These are phyloP conservation scores for Synergus laeviventris DNA, from an alignment of 2,888 invertebrate species.

Conservation along the genomic window DNA sequence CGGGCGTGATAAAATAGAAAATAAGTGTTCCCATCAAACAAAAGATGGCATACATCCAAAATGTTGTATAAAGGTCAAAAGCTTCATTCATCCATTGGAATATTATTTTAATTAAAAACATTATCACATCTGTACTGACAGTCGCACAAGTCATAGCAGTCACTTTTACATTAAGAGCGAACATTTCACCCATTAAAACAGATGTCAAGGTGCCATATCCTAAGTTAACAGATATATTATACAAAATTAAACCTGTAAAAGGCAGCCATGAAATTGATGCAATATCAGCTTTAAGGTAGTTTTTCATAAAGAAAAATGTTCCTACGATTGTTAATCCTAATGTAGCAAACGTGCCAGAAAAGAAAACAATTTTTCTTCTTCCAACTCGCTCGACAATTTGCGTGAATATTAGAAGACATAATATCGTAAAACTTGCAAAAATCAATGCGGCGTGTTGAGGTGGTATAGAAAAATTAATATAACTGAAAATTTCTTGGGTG, in stretches of 20 bases:
- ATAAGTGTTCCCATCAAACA: conserved; percentile 76
- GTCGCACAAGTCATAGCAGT: conserved; percentile 82
- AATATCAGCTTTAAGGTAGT: conserved; percentile 76
- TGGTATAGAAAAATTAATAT: conserved; percentile 77
- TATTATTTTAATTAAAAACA: conserved; percentile 80
- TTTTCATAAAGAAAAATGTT: conserved; percentile 79
- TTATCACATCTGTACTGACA: conserved; percentile 78
- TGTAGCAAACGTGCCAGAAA: conserved; percentile 79
- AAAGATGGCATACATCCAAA: conserved; percentile 77
- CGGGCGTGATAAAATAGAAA: conserved; percentile 78
- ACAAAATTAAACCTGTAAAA: conserved; percentile 79
- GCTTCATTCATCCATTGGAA: conserved; percentile 78
- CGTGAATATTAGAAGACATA: conserved; percentile 79
- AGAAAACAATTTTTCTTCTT: conserved; percentile 79
- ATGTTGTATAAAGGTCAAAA: conserved; percentile 78
- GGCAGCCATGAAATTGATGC: conserved; percentile 79
- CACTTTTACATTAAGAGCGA: conserved; percentile 81
- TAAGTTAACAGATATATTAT: conserved; percentile 81
- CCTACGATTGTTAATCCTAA: conserved; percentile 78
- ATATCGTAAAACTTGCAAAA: conserved; percentile 76
- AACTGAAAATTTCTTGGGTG: conserved; percentile 81
- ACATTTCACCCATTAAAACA: conserved; percentile 81
- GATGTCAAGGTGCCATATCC: conserved; percentile 82
- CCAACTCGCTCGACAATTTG: conserved; percentile 81
- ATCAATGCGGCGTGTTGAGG: conserved; percentile 78